These are phyloP conservation scores for Empidonax alnorum DNA, from an alignment of 2,113 vertebrate genomes.

Conservation along the genomic window DNA sequence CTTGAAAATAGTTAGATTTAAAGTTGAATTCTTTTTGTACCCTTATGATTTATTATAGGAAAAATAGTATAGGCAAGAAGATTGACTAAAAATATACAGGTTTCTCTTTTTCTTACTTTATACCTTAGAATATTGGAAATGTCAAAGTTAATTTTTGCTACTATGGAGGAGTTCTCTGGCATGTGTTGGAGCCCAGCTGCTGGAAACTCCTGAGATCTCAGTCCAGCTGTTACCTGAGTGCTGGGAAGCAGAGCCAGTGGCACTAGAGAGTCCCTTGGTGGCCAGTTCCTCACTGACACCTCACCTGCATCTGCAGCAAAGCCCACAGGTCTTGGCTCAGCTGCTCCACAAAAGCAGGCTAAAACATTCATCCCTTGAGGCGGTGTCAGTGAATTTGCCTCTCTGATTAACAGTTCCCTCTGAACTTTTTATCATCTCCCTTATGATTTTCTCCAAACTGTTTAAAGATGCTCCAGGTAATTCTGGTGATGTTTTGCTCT, in stretches of 20 bases:
- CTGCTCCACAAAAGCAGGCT: background rate
- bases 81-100: constrained; percentile 3
- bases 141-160: background rate
- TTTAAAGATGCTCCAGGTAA: background rate
- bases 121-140: constrained; percentile 17
- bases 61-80: background rate
- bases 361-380: background rate
- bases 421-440: background rate
- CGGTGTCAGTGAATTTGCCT: background rate
- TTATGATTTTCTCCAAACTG: background rate
- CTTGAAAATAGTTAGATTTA: constrained; percentile 7
- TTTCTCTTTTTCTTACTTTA: background rate
- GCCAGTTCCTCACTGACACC: background rate
- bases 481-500: background rate
- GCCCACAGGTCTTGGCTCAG: background rate
- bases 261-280: background rate
- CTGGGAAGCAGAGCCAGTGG: background rate
- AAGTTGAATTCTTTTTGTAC: background rate
- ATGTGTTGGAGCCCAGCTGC: background rate
- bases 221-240: background rate
- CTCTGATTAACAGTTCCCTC: background rate
- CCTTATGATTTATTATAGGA: background rate
- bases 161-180: background rate
- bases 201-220: background rate
- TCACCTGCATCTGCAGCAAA: background rate